phyloP scores from a whole-genome alignment of 2,113 vertebrate species.

The Neodon shergylaensis region DNA sequence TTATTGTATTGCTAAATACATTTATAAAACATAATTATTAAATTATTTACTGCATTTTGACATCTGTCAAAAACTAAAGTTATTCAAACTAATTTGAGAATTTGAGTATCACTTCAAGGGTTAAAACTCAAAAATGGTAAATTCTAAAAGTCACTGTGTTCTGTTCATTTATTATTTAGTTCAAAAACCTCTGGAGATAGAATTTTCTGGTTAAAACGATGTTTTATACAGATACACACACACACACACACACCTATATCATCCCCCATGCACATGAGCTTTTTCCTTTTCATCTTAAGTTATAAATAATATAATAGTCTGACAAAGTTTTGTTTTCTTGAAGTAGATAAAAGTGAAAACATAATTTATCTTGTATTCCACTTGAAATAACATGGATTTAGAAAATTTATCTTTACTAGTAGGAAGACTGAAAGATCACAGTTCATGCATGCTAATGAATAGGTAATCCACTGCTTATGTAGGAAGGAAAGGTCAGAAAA shows the following conservation, averaged over 20 bases:
- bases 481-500: neutral
- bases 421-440: slow-evolving; percentile 24
- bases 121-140: slow-evolving; percentile 19
- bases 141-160: neutral
- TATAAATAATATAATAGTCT: neutral
- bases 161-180: slow-evolving; percentile 42
- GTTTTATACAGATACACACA: neutral
- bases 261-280: neutral
- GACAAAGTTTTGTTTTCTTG: neutral
- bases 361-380: neutral
- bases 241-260: neutral
- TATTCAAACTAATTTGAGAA: slow-evolving; percentile 46
- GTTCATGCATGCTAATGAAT: neutral
- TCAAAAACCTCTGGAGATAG: neutral
- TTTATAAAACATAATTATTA: neutral
- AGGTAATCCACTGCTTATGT: neutral
- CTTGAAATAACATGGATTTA: slow-evolving; percentile 44
- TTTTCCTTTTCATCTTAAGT: slow-evolving; percentile 41
- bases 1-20: neutral
- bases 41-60: neutral
- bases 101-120: slow-evolving; percentile 5
- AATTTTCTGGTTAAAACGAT: slow-evolving; percentile 22
- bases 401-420: slow-evolving; percentile 7
- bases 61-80: neutral
- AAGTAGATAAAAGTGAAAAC: slow-evolving; percentile 41